These are phyloP conservation scores for Formica exsecta DNA, from an alignment of 1,140 invertebrate genomes.

Conservation along the genomic window DNA sequence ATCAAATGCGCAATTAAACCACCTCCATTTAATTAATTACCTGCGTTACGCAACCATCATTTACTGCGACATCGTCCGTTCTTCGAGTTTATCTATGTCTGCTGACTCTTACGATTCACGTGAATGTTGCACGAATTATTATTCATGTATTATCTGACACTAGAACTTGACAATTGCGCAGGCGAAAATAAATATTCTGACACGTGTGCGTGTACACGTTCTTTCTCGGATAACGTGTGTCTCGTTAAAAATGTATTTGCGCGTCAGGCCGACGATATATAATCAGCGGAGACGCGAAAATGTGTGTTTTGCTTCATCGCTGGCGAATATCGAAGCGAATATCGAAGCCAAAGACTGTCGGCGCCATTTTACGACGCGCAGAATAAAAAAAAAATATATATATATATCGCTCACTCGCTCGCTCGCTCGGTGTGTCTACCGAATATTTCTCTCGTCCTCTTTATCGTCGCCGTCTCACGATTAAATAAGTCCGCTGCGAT, in stretches of 20 bases:
- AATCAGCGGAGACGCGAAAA: background rate
- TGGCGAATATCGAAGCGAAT: conserved; percentile 9
- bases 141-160: conserved; percentile 1
- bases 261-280: conserved; percentile 9
- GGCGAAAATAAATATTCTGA: background rate
- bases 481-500: conserved; percentile 19
- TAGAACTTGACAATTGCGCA: background rate
- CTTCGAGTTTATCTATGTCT: too few species aligned
- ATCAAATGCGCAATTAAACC: conserved; percentile 3
- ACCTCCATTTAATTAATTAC: conserved; percentile 40
- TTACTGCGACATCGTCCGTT: background rate
- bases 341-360: conserved; percentile 25
- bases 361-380: conserved; percentile 23
- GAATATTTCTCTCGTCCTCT: conserved; percentile 6
- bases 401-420: background rate
- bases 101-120: background rate
- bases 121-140: background rate
- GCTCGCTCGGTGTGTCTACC: background rate
- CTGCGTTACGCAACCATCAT: conserved; percentile 11
- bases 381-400: conserved; percentile 41
- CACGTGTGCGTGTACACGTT: background rate
- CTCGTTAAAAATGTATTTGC: conserved; percentile 48
- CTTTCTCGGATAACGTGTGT: too few species aligned
- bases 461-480: background rate
- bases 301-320: conserved; percentile 3